Evolutionary conservation across 2,888 invertebrate species (phyloP).

Genomic region (Timema cristinae): DNA sequence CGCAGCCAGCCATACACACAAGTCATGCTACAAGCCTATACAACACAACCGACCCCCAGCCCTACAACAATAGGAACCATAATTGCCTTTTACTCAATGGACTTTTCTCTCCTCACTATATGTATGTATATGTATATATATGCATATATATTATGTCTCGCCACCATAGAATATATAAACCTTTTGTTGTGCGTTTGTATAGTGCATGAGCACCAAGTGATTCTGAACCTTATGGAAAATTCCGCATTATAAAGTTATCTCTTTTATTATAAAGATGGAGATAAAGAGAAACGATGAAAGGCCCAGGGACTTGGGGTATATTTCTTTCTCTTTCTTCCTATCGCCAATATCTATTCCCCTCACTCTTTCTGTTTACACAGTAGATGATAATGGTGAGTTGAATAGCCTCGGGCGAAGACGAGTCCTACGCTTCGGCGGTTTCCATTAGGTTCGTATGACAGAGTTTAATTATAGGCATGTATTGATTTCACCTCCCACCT

Average conservation of each 20-base stretch:
- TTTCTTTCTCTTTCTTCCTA: too few relatives aligned
- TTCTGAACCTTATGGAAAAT: slow-evolving; percentile 26
- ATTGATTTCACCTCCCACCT: slow-evolving; percentile 24
- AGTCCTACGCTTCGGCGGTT: slow-evolving; percentile 23
- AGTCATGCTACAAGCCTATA: slow-evolving; percentile 14
- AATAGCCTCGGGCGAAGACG: slow-evolving; percentile 11
- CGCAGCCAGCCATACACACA: slow-evolving; percentile 15
- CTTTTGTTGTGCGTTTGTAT: slow-evolving; percentile 5
- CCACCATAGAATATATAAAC: slow-evolving; percentile 2
- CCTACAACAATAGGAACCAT: slow-evolving; percentile 30
- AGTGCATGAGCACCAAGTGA: slow-evolving; percentile 15
- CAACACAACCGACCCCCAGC: slow-evolving; percentile 13
- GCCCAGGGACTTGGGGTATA: not conserved
- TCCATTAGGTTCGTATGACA: slow-evolving; percentile 25
- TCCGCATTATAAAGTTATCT: slow-evolving; percentile 27
- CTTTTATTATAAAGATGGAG: slow-evolving; percentile 21
- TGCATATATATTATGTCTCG: not conserved
- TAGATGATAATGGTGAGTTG: slow-evolving; percentile 14
- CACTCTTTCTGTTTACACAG: not conserved
- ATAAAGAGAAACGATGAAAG: slow-evolving; percentile 5
- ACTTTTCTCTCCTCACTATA: slow-evolving; percentile 22
- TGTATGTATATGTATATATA: not conserved
- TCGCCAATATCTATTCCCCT: not conserved
- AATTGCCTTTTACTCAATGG: slow-evolving; percentile 32
- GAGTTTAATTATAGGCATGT: slow-evolving; percentile 25